Conservation (phyloP, 2,113 vertebrate species). For the Merops nubicus region DNA sequence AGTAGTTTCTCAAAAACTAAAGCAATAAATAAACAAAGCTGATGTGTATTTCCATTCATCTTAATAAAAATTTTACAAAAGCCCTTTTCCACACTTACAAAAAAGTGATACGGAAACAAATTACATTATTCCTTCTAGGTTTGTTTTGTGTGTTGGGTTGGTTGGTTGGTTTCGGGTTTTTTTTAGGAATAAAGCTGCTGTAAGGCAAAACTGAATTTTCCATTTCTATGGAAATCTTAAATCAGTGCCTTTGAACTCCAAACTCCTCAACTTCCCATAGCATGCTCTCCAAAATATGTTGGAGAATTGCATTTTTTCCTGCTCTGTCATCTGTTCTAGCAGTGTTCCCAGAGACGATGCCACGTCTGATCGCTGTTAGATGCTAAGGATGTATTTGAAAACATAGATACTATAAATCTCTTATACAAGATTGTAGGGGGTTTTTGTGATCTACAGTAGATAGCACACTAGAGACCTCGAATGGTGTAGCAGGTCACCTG, state of each 20-base stretch:
- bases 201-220: not conserved
- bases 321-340: not conserved
- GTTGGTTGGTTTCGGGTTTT: not conserved
- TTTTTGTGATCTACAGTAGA: not conserved
- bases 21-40: not conserved
- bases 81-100: not conserved
- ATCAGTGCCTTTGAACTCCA: not conserved
- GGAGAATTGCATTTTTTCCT: not conserved
- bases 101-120: not conserved
- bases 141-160: not conserved
- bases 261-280: not conserved
- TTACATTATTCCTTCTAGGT: not conserved
- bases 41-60: not conserved
- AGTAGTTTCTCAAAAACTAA: not conserved
- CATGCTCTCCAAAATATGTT: not conserved
- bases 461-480: not conserved
- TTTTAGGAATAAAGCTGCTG: not conserved
- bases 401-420: not conserved
- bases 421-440: not conserved
- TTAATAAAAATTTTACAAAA: not conserved
- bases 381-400: not conserved
- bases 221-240: not conserved
- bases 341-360: not conserved
- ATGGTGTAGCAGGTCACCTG: not conserved
- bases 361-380: not conserved